A percentile compares a stretch with the other conserved stretches of the same genome.
Evolutionary conservation across 2,113 vertebrate genomes (phyloP).

Genomic region (Bostrychus sinensis): DNA sequence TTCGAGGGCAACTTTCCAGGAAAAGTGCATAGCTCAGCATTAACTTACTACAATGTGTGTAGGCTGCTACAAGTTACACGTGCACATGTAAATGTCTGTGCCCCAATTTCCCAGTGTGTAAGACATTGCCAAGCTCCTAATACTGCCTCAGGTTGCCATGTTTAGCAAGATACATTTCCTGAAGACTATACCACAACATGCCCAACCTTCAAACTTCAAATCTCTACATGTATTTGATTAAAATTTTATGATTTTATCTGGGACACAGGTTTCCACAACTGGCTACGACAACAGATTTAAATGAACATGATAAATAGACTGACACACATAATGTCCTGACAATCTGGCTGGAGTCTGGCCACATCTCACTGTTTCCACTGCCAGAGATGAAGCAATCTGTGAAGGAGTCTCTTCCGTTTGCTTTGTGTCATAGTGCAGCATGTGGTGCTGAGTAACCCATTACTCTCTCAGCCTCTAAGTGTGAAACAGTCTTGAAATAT

Average conservation of each 20-base stretch:
- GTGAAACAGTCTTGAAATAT: background rate
- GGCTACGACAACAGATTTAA: background rate
- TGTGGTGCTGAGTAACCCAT: conserved; percentile 16
- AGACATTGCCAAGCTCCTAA: background rate
- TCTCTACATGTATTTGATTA: background rate
- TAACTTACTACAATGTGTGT: conserved; percentile 15
- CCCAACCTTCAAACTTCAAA: background rate
- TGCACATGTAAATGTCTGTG: too few relatives aligned
- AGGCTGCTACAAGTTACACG: conserved; percentile 14
- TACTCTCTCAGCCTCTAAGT: background rate
- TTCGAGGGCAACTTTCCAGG: conserved; percentile 68
- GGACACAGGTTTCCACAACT: background rate
- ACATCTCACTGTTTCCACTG: conserved; percentile 63
- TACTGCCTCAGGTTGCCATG: background rate
- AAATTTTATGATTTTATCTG: background rate
- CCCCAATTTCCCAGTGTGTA: too few relatives aligned
- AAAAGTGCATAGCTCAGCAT: conserved; percentile 72
- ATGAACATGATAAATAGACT: conserved; percentile 1
- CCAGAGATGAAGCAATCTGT: conserved; percentile 53
- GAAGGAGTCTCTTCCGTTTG: conserved; percentile 29
- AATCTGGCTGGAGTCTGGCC: conserved; percentile 43
- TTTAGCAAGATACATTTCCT: background rate
- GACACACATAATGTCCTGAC: conserved; percentile 19
- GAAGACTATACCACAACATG: background rate
- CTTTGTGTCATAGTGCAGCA: conserved; percentile 23